These are phyloP conservation scores for Epinephelus awoara DNA, from an alignment of 2,797 vertebrate species.

Conservation along the genomic window DNA sequence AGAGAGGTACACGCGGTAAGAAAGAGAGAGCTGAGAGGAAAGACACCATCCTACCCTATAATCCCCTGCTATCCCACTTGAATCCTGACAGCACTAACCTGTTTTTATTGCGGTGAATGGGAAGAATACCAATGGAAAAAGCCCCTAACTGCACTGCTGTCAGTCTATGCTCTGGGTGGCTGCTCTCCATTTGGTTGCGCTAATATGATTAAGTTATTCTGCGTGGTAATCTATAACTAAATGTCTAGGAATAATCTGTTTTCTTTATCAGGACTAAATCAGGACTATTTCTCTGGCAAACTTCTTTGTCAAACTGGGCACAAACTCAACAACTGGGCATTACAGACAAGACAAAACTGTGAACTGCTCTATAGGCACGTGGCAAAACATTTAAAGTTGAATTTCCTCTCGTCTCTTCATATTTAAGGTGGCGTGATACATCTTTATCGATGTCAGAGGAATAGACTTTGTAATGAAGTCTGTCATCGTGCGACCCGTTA, in stretches of 20 bases:
- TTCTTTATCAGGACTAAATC: constrained; percentile 11
- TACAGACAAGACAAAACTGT: neutral
- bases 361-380: neutral
- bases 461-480: constrained; percentile 41
- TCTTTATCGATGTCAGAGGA: constrained; percentile 26
- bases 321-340: neutral
- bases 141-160: constrained; percentile 43
- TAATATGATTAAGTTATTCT: constrained; percentile 42
- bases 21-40: constrained; percentile 36
- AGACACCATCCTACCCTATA: constrained; percentile 56
- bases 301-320: neutral
- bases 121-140: constrained; percentile 58
- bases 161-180: constrained; percentile 27
- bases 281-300: neutral
- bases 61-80: constrained; percentile 70
- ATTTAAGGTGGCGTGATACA: neutral
- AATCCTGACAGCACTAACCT: constrained; percentile 68
- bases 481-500: constrained; percentile 28
- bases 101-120: constrained; percentile 65
- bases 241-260: constrained; percentile 39
- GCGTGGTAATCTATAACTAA: constrained; percentile 33
- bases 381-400: neutral
- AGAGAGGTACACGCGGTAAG: constrained; percentile 22
- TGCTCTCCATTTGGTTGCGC: constrained; percentile 20
- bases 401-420: constrained; percentile 7